Percentiles rank a stretch among this genome's conserved stretches.
These are phyloP conservation scores for Apogon talboti DNA, from an alignment of 2,797 vertebrate species.

Conservation along the genomic window DNA sequence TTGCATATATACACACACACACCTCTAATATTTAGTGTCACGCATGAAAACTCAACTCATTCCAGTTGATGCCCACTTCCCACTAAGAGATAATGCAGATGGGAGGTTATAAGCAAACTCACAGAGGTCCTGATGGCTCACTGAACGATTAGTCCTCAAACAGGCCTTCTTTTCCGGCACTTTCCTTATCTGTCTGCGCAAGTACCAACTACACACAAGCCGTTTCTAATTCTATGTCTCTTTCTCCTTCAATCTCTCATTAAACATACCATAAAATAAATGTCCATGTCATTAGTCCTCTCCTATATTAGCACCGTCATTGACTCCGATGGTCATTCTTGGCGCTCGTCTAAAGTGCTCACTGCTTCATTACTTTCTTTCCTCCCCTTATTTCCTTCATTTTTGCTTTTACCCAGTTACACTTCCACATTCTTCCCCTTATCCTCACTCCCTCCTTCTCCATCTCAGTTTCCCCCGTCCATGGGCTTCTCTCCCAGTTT, in stretches of 20 bases:
- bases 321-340: slow-evolving; percentile 64
- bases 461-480: slow-evolving; percentile 1
- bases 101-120: slow-evolving; percentile 55
- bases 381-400: slow-evolving; percentile 34
- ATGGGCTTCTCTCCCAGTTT: slow-evolving; percentile 26
- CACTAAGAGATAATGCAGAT: slow-evolving; percentile 56
- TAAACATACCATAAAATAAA: slow-evolving; percentile 72
- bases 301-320: slow-evolving; percentile 43
- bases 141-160: slow-evolving; percentile 63
- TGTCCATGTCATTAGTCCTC: slow-evolving; percentile 65
- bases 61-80: slow-evolving; percentile 54
- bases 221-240: slow-evolving; percentile 41
- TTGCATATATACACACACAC: slow-evolving; percentile 42
- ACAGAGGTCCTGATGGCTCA: slow-evolving; percentile 53
- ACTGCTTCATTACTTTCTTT: slow-evolving; percentile 66
- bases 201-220: slow-evolving; percentile 51
- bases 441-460: slow-evolving; percentile 1
- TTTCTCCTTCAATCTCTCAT: slow-evolving; percentile 58
- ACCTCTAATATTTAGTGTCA: slow-evolving; percentile 72
- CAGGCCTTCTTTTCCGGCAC: slow-evolving; percentile 7
- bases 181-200: slow-evolving; percentile 44
- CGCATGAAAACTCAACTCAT: slow-evolving; percentile 66
- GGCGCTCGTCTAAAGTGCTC: slow-evolving; percentile 48
- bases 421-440: slow-evolving; percentile 29
- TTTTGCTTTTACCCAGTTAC: slow-evolving; percentile 43